Percentiles rank a stretch among this genome's conserved stretches.
Conservation (phyloP, 2,888 invertebrate genomes). For the Heliconius charithonia region DNA sequence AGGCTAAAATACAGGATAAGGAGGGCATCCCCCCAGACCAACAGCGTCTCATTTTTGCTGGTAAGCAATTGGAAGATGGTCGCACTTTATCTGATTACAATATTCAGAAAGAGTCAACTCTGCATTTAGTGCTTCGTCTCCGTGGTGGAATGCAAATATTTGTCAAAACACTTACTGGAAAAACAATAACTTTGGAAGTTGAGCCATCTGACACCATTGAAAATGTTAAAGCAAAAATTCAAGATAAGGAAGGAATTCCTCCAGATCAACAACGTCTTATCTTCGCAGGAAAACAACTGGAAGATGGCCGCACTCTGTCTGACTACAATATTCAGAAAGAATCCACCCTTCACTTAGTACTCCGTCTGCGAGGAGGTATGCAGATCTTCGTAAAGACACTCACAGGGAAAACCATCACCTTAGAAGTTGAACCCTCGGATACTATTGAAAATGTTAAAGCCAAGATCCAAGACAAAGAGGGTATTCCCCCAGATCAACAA, state of each 20-base stretch:
- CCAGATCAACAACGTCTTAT: conserved; percentile 71
- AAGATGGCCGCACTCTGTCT: conserved; percentile 70
- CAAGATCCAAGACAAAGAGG: conserved; percentile 64
- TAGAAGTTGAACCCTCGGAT: conserved; percentile 15
- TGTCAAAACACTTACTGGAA: conserved; percentile 66
- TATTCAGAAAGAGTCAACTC: conserved; percentile 46
- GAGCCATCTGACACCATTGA: conserved; percentile 71
- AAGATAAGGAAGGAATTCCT: conserved; percentile 72
- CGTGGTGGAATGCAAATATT: conserved; percentile 63
- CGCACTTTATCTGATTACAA: conserved; percentile 48
- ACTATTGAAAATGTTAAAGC: conserved; percentile 62
- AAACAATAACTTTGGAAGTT: conserved; percentile 68
- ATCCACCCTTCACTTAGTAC: conserved; percentile 66
- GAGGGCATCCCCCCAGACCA: conserved; percentile 59
- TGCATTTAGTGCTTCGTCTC: conserved; percentile 46
- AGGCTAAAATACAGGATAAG: conserved; percentile 48
- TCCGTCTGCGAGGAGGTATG: conserved; percentile 56
- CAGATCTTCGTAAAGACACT: background rate
- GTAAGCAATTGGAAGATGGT: conserved; percentile 54
- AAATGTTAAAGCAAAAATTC: conserved; percentile 73
- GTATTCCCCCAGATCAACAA: conserved; percentile 64
- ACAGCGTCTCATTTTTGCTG: conserved; percentile 56
- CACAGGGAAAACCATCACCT: background rate
- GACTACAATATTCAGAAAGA: conserved; percentile 76
- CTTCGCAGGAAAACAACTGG: conserved; percentile 72